Percentiles rank a stretch among this genome's conserved stretches.
phyloP scores from a whole-genome alignment of 2,888 invertebrate species.

The Brachypalpus laphriformis region DNA sequence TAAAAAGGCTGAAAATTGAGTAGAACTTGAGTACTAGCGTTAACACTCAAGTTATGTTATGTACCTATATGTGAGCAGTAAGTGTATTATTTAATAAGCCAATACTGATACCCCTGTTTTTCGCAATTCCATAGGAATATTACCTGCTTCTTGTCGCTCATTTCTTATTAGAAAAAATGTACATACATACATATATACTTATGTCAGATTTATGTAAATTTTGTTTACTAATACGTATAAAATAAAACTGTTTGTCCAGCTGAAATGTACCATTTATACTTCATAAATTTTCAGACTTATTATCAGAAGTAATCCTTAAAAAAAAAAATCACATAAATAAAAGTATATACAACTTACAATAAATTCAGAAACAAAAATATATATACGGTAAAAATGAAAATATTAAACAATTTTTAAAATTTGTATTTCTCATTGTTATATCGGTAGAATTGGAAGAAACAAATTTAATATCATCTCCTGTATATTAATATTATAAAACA shows the following conservation, averaged over 20 bases:
- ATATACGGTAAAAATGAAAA: too few species aligned
- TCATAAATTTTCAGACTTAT: background rate
- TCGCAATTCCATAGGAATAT: background rate
- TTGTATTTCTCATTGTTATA: constrained; percentile 15
- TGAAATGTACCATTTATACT: background rate
- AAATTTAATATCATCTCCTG: constrained; percentile 14
- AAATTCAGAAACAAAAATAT: background rate
- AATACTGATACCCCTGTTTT: background rate
- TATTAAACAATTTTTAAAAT: background rate
- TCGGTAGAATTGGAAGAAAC: constrained; percentile 14
- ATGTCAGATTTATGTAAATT: background rate
- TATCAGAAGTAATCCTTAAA: background rate
- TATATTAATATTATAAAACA: background rate
- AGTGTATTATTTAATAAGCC: background rate
- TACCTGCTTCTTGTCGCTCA: background rate
- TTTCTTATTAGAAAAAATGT: background rate
- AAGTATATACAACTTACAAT: background rate
- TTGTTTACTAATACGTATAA: background rate
- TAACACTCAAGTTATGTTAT: background rate
- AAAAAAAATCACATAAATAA: background rate
- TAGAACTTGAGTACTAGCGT: background rate
- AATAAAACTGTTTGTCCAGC: background rate
- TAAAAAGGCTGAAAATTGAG: constrained; percentile 37
- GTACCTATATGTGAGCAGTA: background rate
- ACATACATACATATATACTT: background rate